Base-by-base conservation (phyloP, 2,888 invertebrate genomes). In the Tholera decimalis region DNA sequence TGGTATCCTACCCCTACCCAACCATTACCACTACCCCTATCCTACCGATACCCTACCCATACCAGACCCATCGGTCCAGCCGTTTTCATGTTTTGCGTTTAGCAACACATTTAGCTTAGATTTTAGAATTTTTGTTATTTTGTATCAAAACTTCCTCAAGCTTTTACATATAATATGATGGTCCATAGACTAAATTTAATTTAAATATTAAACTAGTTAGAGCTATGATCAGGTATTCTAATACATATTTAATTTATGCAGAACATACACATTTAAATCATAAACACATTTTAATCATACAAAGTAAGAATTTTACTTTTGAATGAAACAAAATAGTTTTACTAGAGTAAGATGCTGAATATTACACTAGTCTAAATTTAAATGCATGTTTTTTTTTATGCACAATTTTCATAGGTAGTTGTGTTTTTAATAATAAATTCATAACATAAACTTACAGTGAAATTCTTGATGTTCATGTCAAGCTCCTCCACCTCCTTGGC, bases 381-480 rank as follows among this genome's bases (percentile, higher is more conserved):
- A n/a, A n/a, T 5, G 13, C 37, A 9, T 20, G 20, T 41, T 41
- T 1, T 1, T 41, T 22, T 11, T 13, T 11, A 2, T 41, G 41
- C 5, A 20, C 11, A 41, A 9, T 30, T 56, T 15, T 33, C 11
- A 46, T 9, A n/a, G n/a, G n/a, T n/a, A n/a, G n/a, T n/a, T n/a
- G n/a, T n/a, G n/a, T n/a, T n/a, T n/a, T n/a, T n/a, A 1, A 5
- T 5, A 9, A 43, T 46, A 18, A 20, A 18, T 44, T 5, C 33
- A 61, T 24, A n/a, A 43, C 24, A 5, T n/a, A 15, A 46, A 95
- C 96, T 96, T 91, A 98, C 98, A 50, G 99, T 99, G 85, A 99
- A 98, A 90, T 99, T 99, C 80, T 97, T 97, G 85, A 99, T 98
- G 80, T 98, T 98, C 88, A 98, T 96, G 87, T 98, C 98, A 69